Percentiles rank a stretch among this genome's conserved stretches.
These are phyloP conservation scores for Colius striatus DNA, from an alignment of 2,113 vertebrate species.

Conservation along the genomic window DNA sequence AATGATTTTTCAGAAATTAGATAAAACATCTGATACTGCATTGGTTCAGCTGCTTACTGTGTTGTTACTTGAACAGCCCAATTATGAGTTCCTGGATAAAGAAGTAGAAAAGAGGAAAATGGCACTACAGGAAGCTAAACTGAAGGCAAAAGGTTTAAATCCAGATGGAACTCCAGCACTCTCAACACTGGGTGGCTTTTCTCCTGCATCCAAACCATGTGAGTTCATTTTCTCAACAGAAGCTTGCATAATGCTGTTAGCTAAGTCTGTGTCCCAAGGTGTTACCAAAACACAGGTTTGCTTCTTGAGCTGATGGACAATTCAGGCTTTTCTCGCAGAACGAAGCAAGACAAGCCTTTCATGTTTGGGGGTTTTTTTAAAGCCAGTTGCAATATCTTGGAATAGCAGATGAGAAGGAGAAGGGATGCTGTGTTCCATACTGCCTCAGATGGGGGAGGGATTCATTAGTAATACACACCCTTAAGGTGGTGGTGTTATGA, in stretches of 20 bases:
- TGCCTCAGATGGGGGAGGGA: background rate
- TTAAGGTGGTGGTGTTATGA: background rate
- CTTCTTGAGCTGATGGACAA: background rate
- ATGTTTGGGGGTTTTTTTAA: background rate
- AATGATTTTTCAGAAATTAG: background rate
- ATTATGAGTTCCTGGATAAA: conserved; percentile 94
- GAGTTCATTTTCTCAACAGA: conserved; percentile 39
- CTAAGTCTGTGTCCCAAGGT: background rate
- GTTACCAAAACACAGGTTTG: background rate
- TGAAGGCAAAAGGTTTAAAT: conserved; percentile 97
- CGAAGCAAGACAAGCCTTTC: background rate
- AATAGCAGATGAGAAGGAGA: background rate
- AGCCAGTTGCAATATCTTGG: background rate
- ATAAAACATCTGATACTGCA: fast-evolving
- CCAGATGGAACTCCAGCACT: conserved; percentile 96
- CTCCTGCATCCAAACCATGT: conserved; percentile 95
- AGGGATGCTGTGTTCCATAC: background rate
- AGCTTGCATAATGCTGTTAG: background rate
- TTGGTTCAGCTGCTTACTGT: background rate
- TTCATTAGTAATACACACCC: fast-evolving
- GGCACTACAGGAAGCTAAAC: conserved; percentile 92
- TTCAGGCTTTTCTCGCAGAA: background rate
- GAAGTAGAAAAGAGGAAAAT: conserved; percentile 97
- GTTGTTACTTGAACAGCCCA: conserved; percentile 80
- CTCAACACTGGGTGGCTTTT: conserved; percentile 92